These are phyloP conservation scores for Panorpa germanica DNA, from an alignment of 2,888 invertebrate species.

Conservation along the genomic window DNA sequence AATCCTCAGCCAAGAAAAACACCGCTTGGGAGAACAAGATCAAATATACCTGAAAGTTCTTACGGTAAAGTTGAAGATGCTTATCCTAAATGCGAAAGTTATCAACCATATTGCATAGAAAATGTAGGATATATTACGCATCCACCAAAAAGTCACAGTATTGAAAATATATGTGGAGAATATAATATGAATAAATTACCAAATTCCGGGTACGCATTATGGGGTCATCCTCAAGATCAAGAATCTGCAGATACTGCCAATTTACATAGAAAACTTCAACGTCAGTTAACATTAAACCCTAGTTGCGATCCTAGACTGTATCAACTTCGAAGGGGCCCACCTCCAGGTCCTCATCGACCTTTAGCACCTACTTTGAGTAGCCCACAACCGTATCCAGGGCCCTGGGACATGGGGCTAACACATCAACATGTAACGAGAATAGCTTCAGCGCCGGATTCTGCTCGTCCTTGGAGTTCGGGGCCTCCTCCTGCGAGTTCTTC, in stretches of 20 bases:
- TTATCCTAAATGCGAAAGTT: no score
- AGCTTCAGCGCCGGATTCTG: constrained; percentile 51
- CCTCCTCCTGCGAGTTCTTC: constrained; percentile 28
- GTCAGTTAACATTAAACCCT: constrained; percentile 70
- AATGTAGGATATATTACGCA: constrained; percentile 12
- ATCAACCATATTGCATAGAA: no score
- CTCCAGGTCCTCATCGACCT: constrained; percentile 16
- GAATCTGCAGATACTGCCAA: constrained; percentile 28
- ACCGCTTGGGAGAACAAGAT: constrained; percentile 13
- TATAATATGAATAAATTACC: constrained; percentile 11
- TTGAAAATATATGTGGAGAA: constrained; percentile 27
- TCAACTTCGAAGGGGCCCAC: constrained; percentile 18
- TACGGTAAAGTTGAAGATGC: no score
- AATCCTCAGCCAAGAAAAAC: constrained; percentile 8
- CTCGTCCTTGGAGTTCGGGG: constrained; percentile 29
- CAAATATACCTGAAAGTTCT: constrained; percentile 12
- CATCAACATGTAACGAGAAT: constrained; percentile 49
- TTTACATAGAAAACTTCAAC: constrained; percentile 57
- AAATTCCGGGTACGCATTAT: constrained; percentile 11
- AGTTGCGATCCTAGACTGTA: constrained; percentile 52
- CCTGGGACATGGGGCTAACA: constrained; percentile 21
- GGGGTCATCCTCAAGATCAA: constrained; percentile 12
- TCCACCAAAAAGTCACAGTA: constrained; percentile 32
- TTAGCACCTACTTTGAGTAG: constrained; percentile 15
- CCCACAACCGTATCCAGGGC: constrained; percentile 13